phyloP scores from a whole-genome alignment of 92 coral and sea anemone genomes.

The Epizoanthus fatuus region DNA sequence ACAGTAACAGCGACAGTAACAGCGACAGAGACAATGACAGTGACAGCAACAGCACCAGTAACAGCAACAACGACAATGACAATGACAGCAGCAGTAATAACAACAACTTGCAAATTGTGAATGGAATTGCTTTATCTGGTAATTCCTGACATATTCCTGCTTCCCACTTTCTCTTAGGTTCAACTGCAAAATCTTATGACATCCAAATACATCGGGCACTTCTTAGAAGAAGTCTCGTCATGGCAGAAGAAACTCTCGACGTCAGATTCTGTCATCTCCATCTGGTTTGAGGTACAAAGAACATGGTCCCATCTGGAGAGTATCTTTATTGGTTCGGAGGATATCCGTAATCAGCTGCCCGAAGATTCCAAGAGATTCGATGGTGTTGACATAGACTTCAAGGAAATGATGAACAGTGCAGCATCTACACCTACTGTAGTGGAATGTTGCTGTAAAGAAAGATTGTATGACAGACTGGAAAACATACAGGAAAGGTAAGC shows the following conservation, averaged over 20 bases:
- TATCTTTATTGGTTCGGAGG: constrained; percentile 98
- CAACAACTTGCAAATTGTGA: not conserved
- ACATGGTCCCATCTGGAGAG: constrained; percentile 99
- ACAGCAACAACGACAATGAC: too few relatives aligned
- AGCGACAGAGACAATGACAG: not conserved
- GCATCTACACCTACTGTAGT: constrained; percentile 95
- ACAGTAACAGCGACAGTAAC: not conserved
- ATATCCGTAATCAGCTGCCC: constrained; percentile 96
- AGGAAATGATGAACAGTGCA: constrained; percentile 93
- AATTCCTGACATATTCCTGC: not conserved
- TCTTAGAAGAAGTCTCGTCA: constrained; percentile 96
- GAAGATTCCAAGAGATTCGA: constrained; percentile 99
- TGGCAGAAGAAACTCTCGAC: constrained; percentile 99
- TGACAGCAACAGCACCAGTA: not conserved
- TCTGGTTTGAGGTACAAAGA: constrained; percentile 99
- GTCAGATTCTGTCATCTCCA: constrained; percentile 95
- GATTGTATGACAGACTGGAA: constrained; percentile 95
- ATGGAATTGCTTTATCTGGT: not conserved
- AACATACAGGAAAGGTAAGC: constrained; percentile 94
- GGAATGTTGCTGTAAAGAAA: constrained; percentile 92
- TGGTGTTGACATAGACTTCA: constrained; percentile 96
- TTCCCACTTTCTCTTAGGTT: constrained; percentile 55
- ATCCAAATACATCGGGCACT: constrained; percentile 98
- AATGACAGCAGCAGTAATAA: not conserved
- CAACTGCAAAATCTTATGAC: constrained; percentile 99